These are phyloP conservation scores for Callithrix jacchus DNA, from an alignment of 2,113 vertebrate species.

Conservation along the genomic window DNA sequence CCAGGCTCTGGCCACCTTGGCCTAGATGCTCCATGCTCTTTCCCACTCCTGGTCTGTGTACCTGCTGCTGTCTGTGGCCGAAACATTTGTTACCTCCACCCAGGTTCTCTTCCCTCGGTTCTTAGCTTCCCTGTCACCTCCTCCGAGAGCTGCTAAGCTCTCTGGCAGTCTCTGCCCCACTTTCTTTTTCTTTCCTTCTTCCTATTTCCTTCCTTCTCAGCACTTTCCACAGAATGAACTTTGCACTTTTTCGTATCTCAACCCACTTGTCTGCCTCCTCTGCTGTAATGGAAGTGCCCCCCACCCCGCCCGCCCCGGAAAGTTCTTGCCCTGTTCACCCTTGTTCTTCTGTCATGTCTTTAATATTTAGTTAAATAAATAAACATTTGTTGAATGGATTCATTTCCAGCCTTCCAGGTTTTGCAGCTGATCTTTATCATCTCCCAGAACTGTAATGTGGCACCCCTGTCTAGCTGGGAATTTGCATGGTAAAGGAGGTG, in stretches of 20 bases:
- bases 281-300: not conserved
- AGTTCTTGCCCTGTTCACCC: not conserved
- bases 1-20: not conserved
- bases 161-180: not conserved
- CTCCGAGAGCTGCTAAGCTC: not conserved
- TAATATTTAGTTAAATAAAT: not conserved
- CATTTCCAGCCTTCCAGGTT: not conserved
- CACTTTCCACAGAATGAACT: not conserved
- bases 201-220: not conserved
- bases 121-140: not conserved
- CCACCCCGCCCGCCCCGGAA: not conserved
- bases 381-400: not conserved
- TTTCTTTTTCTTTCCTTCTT: not conserved
- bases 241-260: not conserved
- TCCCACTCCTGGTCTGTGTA: fast-evolving
- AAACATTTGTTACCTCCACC: not conserved
- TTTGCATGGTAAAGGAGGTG: not conserved
- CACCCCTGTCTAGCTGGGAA: not conserved
- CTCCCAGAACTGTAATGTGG: not conserved
- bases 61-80: not conserved
- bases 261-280: not conserved
- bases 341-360: not conserved
- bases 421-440: not conserved
- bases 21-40: not conserved
- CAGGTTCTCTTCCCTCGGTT: not conserved